A percentile compares a stretch with the other conserved stretches of the same genome.
Evolutionary conservation across 1,140 invertebrate species (phyloP).

Genomic region (Drosophila paulistorum): DNA sequence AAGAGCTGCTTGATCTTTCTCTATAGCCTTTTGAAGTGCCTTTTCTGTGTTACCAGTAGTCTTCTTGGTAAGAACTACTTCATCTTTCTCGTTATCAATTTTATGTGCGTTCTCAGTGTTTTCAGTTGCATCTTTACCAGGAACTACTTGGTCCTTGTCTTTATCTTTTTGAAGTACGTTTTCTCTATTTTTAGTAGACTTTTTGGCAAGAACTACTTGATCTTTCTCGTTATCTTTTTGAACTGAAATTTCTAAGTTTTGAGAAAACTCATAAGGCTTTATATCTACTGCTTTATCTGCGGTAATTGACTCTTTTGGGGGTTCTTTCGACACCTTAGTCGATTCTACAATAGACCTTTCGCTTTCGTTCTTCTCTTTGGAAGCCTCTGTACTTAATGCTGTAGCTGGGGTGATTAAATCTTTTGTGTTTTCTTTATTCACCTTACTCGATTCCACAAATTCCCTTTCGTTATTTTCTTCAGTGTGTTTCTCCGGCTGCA

Average conservation of each 20-base stretch:
- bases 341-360: background rate
- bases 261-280: too few species aligned
- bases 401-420: background rate
- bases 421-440: background rate
- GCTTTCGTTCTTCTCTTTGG: background rate
- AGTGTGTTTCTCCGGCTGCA: background rate
- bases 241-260: too few species aligned
- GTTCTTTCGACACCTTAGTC: background rate
- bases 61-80: background rate
- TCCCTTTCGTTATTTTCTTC: background rate
- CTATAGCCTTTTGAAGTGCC: background rate
- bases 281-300: too few species aligned
- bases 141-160: too few species aligned
- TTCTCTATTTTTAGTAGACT: too few species aligned
- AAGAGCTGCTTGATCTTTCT: background rate
- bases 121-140: too few species aligned
- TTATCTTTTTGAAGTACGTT: too few species aligned
- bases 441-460: background rate
- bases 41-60: background rate
- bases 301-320: background rate
- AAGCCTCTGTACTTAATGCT: background rate
- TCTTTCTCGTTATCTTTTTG: too few species aligned
- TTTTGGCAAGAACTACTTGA: too few species aligned
- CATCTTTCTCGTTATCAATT: too few species aligned
- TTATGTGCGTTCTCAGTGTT: too few species aligned